Conservation (phyloP, 2,888 invertebrate genomes). For the Ptychoptera contaminata region DNA sequence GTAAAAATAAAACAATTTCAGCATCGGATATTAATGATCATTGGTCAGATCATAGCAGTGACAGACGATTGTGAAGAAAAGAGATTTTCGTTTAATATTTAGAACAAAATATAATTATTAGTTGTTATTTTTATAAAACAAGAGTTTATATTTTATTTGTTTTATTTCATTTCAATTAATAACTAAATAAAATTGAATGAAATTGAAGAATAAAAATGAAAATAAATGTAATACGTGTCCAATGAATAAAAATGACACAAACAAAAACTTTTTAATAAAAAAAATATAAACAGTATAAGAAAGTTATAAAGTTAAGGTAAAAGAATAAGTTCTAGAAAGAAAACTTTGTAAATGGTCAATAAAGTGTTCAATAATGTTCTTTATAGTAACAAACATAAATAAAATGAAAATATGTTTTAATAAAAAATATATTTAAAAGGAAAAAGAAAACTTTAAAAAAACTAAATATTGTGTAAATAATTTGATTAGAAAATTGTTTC, state of each 20-base stretch:
- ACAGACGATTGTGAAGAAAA: constrained; percentile 29
- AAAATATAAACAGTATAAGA: neutral
- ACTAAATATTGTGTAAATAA: constrained; percentile 2
- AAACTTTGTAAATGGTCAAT: constrained; percentile 1
- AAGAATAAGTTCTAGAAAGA: neutral
- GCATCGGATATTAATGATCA: constrained; percentile 17
- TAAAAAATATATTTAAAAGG: too few species aligned
- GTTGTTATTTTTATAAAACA: too few species aligned
- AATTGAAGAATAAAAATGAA: too few species aligned
- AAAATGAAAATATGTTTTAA: neutral
- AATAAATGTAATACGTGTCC: too few species aligned
- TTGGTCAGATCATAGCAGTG: constrained; percentile 22
- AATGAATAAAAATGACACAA: too few species aligned
- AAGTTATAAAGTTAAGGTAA: too few species aligned
- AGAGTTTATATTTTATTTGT: too few species aligned
- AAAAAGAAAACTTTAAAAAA: too few species aligned
- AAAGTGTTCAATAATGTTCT: neutral
- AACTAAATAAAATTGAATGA: too few species aligned
- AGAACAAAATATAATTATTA: neutral
- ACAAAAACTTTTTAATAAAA: too few species aligned
- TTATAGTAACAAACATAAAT: too few species aligned
- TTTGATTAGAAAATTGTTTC: constrained; percentile 4
- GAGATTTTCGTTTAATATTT: constrained; percentile 25
- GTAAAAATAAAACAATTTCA: constrained; percentile 4
- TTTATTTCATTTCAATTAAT: too few species aligned